A percentile compares a stretch with the other conserved stretches of the same genome.
phyloP scores from a whole-genome alignment of 2,113 vertebrate species.

The Scophthalmus maximus region DNA sequence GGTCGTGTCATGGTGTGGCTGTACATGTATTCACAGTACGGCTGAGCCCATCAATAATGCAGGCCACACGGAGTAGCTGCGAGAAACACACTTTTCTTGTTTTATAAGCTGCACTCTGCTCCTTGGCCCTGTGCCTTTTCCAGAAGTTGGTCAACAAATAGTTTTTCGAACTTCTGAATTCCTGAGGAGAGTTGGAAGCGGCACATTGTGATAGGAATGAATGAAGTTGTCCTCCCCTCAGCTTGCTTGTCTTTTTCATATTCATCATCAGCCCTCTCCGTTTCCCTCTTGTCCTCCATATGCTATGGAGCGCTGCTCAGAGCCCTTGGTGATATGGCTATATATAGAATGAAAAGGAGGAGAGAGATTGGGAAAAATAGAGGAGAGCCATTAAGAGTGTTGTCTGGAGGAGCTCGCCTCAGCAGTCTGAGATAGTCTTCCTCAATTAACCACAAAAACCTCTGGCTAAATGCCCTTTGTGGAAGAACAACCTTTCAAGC shows the following conservation, averaged over 20 bases:
- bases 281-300: constrained; percentile 35
- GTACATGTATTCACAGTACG: constrained; percentile 55
- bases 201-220: constrained; percentile 27
- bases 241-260: constrained; percentile 21
- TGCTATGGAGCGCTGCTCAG: constrained; percentile 35
- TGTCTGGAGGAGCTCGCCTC: constrained; percentile 31
- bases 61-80: constrained; percentile 54
- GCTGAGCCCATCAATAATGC: constrained; percentile 69
- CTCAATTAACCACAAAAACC: constrained; percentile 49
- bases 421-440: constrained; percentile 27
- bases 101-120: constrained; percentile 49
- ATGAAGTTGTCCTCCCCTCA: constrained; percentile 13
- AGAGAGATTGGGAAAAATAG: constrained; percentile 38
- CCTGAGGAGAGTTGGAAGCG: constrained; percentile 13
- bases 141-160: background rate
- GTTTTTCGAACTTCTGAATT: constrained; percentile 30
- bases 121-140: background rate
- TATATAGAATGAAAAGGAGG: constrained; percentile 61
- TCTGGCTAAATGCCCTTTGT: constrained; percentile 40
- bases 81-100: constrained; percentile 63
- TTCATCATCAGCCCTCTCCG: constrained; percentile 40
- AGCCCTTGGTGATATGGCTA: constrained; percentile 62
- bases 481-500: constrained; percentile 25
- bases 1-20: constrained; percentile 54
- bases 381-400: constrained; percentile 16